These are phyloP conservation scores for Troilus luridus DNA, from an alignment of 2,888 invertebrate species.

Conservation along the genomic window DNA sequence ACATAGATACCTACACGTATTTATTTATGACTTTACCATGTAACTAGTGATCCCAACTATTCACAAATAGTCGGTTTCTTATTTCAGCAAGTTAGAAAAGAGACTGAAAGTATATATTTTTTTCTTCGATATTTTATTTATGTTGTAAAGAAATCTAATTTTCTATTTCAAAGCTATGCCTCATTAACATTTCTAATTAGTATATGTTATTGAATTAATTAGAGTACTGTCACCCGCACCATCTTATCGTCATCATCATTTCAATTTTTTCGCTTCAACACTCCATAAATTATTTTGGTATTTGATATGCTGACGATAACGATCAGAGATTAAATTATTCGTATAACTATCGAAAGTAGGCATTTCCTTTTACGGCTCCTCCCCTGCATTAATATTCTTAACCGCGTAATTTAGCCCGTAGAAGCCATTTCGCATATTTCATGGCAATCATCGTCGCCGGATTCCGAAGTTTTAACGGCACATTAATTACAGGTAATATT, in stretches of 20 bases:
- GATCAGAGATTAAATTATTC: neutral
- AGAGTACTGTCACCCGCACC: neutral
- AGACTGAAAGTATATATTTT: too few relatives aligned
- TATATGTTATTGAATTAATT: neutral
- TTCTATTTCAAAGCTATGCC: neutral
- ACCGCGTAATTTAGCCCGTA: neutral
- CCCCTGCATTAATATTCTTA: neutral
- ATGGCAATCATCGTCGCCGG: neutral
- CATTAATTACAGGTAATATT: neutral
- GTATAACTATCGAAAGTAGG: neutral
- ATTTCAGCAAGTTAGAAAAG: too few relatives aligned
- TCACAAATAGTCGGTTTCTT: too few relatives aligned
- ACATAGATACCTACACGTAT: too few relatives aligned
- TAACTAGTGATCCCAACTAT: too few relatives aligned
- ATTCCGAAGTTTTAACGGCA: neutral
- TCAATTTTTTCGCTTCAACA: neutral
- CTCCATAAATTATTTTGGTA: neutral
- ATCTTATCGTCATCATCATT: neutral
- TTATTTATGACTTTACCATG: too few relatives aligned
- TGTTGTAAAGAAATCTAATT: neutral
- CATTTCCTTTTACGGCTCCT: neutral
- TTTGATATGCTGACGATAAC: neutral
- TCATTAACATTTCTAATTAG: neutral
- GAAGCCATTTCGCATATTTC: neutral
- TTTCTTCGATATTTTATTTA: neutral